Evolutionary conservation across 1,140 invertebrate species (phyloP).

Genomic region (Popillia japonica): DNA sequence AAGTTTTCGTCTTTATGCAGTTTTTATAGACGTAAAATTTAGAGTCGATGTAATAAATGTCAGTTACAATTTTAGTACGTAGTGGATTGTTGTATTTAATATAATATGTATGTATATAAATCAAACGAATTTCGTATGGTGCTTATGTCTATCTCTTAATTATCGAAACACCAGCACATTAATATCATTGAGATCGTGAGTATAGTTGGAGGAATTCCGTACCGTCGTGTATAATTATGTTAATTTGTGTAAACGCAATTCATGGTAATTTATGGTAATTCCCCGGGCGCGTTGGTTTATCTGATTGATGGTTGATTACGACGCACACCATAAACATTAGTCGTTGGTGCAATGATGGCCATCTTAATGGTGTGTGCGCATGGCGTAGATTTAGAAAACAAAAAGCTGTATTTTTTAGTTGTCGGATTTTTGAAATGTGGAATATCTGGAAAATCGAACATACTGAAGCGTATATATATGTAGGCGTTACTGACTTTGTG

Average conservation of each 20-base stretch:
- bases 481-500: too few species aligned
- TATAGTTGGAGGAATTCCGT: neutral
- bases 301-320: slow-evolving; percentile 24
- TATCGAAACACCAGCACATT: slow-evolving; percentile 8
- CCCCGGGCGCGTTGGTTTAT: neutral
- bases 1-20: too few species aligned
- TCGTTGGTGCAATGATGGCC: neutral
- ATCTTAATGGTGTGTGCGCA: neutral
- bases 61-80: neutral
- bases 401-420: neutral
- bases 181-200: slow-evolving; percentile 10
- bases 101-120: neutral
- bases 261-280: slow-evolving; percentile 29
- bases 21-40: slow-evolving; percentile 6
- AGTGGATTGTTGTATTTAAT: neutral
- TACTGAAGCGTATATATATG: too few species aligned
- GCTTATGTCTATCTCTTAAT: slow-evolving; percentile 2
- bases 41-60: neutral
- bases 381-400: neutral
- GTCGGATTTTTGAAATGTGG: too few species aligned
- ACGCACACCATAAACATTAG: slow-evolving; percentile 23
- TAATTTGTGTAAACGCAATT: slow-evolving; percentile 34
- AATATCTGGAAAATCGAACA: too few species aligned
- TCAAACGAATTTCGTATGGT: neutral
- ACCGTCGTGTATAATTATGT: slow-evolving; percentile 22